Evolutionary conservation across 2,113 vertebrate species (phyloP).

Genomic region (Siniperca chuatsi): DNA sequence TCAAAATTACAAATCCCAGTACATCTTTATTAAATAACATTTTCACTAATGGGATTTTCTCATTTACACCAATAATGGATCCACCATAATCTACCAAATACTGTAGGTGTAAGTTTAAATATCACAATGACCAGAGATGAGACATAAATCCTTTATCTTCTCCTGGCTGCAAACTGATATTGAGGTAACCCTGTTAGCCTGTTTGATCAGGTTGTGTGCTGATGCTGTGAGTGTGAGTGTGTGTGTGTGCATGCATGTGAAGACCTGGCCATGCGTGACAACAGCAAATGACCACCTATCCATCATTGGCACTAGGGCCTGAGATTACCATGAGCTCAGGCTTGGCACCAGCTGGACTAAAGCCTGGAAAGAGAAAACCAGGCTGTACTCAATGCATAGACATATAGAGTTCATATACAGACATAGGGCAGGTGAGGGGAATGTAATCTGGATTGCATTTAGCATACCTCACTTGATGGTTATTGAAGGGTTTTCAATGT

Average conservation of each 20-base stretch:
- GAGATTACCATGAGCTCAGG: constrained; percentile 71
- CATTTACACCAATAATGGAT: constrained; percentile 9
- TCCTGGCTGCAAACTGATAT: constrained; percentile 58
- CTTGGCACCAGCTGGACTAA: constrained; percentile 69
- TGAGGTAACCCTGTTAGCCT: constrained; percentile 56
- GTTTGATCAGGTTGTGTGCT: constrained; percentile 77
- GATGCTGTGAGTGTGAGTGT: constrained; percentile 24
- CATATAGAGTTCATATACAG: not conserved
- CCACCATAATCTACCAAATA: constrained; percentile 13
- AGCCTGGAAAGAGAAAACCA: constrained; percentile 55
- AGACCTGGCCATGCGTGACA: constrained; percentile 69
- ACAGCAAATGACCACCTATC: constrained; percentile 74
- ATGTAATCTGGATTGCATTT: constrained; percentile 27
- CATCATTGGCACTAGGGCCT: constrained; percentile 56
- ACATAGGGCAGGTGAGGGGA: not conserved
- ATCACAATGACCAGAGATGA: constrained; percentile 43
- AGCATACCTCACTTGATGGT: not conserved
- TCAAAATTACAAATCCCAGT: not conserved
- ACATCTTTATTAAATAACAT: not conserved
- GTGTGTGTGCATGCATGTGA: constrained; percentile 23
- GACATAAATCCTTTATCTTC: constrained; percentile 63
- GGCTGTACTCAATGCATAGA: constrained; percentile 27
- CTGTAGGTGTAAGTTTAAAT: constrained; percentile 2
- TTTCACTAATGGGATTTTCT: not conserved
- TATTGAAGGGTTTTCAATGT: constrained; percentile 45